Evolutionary conservation across 2,113 vertebrate species (phyloP).

Genomic region (Anas platyrhynchos): DNA sequence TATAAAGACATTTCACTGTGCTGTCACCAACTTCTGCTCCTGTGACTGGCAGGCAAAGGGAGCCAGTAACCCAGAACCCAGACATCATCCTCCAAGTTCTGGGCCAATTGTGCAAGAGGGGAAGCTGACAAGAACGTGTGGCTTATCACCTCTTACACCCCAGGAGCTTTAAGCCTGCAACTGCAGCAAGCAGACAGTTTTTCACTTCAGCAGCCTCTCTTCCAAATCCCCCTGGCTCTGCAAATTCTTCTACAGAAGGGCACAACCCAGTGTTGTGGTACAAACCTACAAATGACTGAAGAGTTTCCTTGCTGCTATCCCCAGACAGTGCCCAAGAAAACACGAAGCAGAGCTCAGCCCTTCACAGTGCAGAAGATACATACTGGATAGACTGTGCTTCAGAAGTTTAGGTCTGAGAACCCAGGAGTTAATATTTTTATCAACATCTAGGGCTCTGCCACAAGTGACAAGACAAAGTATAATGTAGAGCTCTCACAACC

Average conservation of each 20-base stretch:
- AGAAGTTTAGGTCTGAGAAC: not conserved
- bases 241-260: not conserved
- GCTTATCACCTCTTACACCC: not conserved
- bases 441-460: not conserved
- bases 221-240: not conserved
- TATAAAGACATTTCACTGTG: not conserved
- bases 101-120: not conserved
- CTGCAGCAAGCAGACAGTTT: not conserved
- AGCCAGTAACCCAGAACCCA: not conserved
- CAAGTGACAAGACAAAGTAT: not conserved
- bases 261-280: not conserved
- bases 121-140: not conserved
- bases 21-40: not conserved
- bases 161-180: not conserved
- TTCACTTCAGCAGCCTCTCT: not conserved
- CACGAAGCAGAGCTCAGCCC: not conserved
- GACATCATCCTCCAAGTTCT: not conserved
- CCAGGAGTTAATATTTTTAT: not conserved
- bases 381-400: not conserved
- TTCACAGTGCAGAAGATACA: not conserved
- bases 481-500: not conserved
- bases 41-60: not conserved
- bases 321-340: not conserved
- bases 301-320: not conserved
- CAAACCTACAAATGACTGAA: not conserved